phyloP scores from a whole-genome alignment of 2,113 vertebrate species.

The Oryzias melastigma region DNA sequence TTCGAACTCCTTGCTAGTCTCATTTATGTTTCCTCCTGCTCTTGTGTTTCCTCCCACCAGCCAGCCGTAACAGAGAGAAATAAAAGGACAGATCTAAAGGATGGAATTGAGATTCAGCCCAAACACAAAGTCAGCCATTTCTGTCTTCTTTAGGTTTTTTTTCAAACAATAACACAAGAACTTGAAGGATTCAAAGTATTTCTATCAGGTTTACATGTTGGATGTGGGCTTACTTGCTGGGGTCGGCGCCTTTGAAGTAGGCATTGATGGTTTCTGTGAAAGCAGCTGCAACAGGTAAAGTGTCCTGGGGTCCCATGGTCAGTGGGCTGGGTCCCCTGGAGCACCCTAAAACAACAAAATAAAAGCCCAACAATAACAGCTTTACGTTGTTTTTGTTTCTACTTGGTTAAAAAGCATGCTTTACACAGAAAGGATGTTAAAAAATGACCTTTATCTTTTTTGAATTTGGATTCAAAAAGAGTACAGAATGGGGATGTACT shows the following conservation, averaged over 20 bases:
- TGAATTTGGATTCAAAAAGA: constrained; percentile 13
- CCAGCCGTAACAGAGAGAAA: no score
- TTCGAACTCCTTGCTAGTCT: no score
- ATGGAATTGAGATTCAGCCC: no score
- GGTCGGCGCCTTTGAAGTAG: constrained; percentile 97
- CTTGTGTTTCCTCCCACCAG: no score
- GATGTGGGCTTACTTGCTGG: constrained; percentile 86
- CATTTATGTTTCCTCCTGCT: no score
- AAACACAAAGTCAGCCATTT: no score
- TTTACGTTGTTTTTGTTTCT: no score
- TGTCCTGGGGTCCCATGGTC: constrained; percentile 98
- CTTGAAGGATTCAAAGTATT: neutral
- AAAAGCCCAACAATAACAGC: no score
- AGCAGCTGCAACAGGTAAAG: constrained; percentile 93
- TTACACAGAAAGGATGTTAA: no score
- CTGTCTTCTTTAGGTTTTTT: neutral
- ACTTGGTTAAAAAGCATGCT: no score
- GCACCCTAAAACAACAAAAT: constrained; percentile 75
- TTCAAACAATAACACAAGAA: neutral
- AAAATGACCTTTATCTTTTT: neutral
- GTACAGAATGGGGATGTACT: constrained; percentile 22
- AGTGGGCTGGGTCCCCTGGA: constrained; percentile 95
- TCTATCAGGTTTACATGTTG: neutral
- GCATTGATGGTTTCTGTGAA: constrained; percentile 98
- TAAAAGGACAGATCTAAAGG: no score